Conservation (phyloP, 37 sponge, comb jelly and placozoan species). For the Eunapius fragilis region DNA sequence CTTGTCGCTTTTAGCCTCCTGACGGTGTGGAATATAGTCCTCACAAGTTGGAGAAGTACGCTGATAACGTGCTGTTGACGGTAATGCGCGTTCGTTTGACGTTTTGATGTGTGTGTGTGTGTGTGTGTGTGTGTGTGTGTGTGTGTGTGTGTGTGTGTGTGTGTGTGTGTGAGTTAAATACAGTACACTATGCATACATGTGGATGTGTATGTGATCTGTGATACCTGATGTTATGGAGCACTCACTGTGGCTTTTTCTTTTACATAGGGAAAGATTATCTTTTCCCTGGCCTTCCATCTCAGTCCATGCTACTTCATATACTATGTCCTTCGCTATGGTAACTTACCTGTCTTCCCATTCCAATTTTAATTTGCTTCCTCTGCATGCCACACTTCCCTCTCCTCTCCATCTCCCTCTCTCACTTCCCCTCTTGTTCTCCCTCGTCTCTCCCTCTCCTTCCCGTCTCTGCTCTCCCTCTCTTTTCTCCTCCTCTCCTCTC, state of each 20-base stretch:
- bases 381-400: not conserved
- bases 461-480: not conserved
- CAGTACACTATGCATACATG: not conserved
- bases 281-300: constrained; percentile 58
- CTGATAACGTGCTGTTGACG: constrained; percentile 65
- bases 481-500: not conserved
- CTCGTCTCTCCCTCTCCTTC: not conserved
- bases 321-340: constrained; percentile 69
- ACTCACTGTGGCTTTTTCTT: not conserved
- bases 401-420: not conserved
- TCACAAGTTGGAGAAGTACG: constrained; percentile 64
- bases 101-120: no score
- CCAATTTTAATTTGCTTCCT: not conserved
- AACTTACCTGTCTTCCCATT: not conserved
- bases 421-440: not conserved
- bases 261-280: constrained; percentile 49
- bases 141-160: not conserved
- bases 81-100: constrained; percentile 21
- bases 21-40: constrained; percentile 59
- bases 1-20: not conserved
- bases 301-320: constrained; percentile 61
- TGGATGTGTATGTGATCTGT: not conserved
- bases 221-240: not conserved
- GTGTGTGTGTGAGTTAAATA: not conserved
- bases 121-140: not conserved